Evolutionary conservation across 2,113 vertebrate genomes (phyloP), one percentile per base, ranked within the genome.

Genomic region (Embiotoca jacksoni): DNA sequence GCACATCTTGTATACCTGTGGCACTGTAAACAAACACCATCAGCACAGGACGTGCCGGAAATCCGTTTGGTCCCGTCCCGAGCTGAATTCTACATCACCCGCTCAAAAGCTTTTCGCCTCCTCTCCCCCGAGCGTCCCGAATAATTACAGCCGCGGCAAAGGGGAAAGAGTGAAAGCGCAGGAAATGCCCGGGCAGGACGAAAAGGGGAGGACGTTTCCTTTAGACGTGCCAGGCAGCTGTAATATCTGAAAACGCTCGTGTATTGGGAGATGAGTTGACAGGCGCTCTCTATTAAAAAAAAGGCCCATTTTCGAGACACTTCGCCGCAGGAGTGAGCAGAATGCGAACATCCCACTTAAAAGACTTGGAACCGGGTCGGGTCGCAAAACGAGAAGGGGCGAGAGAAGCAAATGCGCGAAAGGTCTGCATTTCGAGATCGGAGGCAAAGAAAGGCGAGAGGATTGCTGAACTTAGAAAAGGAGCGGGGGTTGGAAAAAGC

Each of bases 121-220:
- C 68, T 76, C 55, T 23, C 23, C 23, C 58, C 64, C 11, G 63
- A 68, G 66, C 55, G 70, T 78, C 80, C 76, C 41, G 68, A 90
- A 87, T 78, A 72, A 89, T 84, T 59, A 86, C 73, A 84, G 85
- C 52, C 52, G 13, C 74, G 58, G 71, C 72, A 59, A 85, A 90
- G 66, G 78, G 23, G 81, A 88, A 86, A 78, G 80, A 85, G 90
- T 79, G 81, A 90, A 87, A 90, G 87, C 74, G 84, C 83, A 88
- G 89, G 90, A 93, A 90, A 85, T 77, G 85, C 85, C 13, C 49
- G 58, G 90, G 80, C 78, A 83, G 80, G 69, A 87, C 75, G 88
- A 73, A 72, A 72, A 70, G 39, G 75, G 72, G 69, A 80, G 76
- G 57, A 81, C 52, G 82, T 88, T 84, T 87, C 87, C 86, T 80